Base-by-base conservation (phyloP, 2,888 invertebrate species). In the Ischnus inquisitorius region DNA sequence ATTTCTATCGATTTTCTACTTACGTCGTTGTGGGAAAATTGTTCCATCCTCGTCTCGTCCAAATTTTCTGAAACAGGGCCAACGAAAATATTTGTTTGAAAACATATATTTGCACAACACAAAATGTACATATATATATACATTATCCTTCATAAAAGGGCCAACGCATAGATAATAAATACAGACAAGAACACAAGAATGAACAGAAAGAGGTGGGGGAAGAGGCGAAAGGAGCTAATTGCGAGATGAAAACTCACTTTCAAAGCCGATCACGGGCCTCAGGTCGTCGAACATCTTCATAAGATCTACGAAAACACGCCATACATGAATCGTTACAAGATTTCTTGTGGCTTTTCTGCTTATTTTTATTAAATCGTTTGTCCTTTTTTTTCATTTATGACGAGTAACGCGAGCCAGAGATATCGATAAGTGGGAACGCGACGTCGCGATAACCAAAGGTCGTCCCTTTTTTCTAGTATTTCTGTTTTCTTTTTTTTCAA, bases 271-370 rank as follows among this genome's bases (percentile, higher is more conserved):
- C 71, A 88, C 87, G 79, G 90, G 86, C 77, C 87, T 87, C 14
- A 91, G 83, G 79, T 89, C 89, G 65, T 90, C 88, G 62, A 92
- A 88, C 86, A 91, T 90, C 85, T 90, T 91, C 88, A 91, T 88
- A 85, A 92, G 82, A 85, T 92, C 93, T 93, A 88, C 16, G 90
- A 88, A 78, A 87, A 68, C 79, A 87, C 54, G 28, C 77, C 84
- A 83, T 75, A 85, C 79, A 79, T 71, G 75, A 83, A 79, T 69
- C 43, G 67, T 79, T 83, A 78, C 28, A 71, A 22, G 69, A 78
- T 60, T 79, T 74, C 34, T 34, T 60, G 78, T 74, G 48, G 54
- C 78, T 79, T 34, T 34, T 78, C 12, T 14, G 12, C 51, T 43
- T 51, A 74, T 39, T 34, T 34, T 34, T 34, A 43, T 54, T 19